phyloP scores from a whole-genome alignment of 2,888 invertebrate species.

The Acrocera orbiculus region DNA sequence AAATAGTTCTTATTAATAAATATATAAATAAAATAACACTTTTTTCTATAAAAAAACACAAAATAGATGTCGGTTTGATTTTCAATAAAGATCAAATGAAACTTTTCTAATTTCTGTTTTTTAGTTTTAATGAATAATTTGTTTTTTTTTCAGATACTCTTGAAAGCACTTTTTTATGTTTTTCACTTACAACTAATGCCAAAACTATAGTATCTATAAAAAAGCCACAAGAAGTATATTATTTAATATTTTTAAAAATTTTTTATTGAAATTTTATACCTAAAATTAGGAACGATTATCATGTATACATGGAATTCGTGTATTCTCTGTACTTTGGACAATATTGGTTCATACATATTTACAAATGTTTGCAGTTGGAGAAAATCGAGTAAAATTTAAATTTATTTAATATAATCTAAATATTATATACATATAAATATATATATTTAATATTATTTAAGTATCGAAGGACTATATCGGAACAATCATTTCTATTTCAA shows the following conservation, averaged over 20 bases:
- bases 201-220: conserved; percentile 55
- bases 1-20: too few species aligned
- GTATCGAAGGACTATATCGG: conserved; percentile 50
- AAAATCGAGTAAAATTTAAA: conserved; percentile 33
- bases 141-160: conserved; percentile 20
- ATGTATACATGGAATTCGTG: conserved; percentile 60
- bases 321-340: conserved; percentile 64
- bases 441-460: conserved; percentile 25
- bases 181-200: conserved; percentile 58
- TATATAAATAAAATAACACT: too few species aligned
- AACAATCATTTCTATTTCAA: conserved; percentile 61
- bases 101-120: too few species aligned
- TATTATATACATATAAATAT: not conserved
- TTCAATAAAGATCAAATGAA: too few species aligned
- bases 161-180: conserved; percentile 44
- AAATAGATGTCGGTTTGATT: too few species aligned
- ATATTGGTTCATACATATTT: conserved; percentile 73
- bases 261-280: not conserved
- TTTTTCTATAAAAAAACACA: too few species aligned
- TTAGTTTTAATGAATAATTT: too few species aligned
- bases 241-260: not conserved
- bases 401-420: not conserved
- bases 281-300: conserved; percentile 53
- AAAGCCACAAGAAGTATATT: conserved; percentile 26
- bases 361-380: conserved; percentile 59